Evolutionary conservation across 2,113 vertebrate genomes (phyloP), one percentile per base, ranked within the genome.

Genomic region (Petromus typicus): DNA sequence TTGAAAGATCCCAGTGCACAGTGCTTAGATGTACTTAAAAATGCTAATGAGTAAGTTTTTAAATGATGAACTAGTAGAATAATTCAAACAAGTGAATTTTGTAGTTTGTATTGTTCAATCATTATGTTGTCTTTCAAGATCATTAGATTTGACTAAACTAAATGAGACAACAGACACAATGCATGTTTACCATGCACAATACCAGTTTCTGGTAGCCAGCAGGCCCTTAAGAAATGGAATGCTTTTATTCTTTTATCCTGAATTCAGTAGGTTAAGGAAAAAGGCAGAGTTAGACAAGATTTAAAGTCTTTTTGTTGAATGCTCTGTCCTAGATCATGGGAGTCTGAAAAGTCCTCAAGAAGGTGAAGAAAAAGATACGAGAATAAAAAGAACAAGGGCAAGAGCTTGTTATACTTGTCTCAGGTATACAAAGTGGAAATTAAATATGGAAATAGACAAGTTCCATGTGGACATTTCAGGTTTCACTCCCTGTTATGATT

Each of bases 221-320:
- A 75, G 73, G 43, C 43, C 14, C 23, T 56, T 95, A 79, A 79
- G 69, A 79, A 83, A 43, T 14, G 32, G 22, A 48, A 1, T 83
- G 23, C 63, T 64, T 86, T 89, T 48, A 4, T 5, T 12, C 9
- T 90, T 76, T 57, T 95, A 87, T 96, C 32, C 51, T 86, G 48
- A 80, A 45, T 86, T 93, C 7, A 91, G 7, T 40, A 43, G 85
- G 43, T 93, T 67, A 92, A 95, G 90, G 78, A 89, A 71, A 94
- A 73, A 75, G 79, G 67, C 34, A 63, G 25, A 83, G 27, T 56
- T 86, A 84, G 90, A 75, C 71, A 89, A 86, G 43, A 90, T 82
- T 43, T 86, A 82, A 90, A 83, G 2, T 83, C 61, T 95, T 22
- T n/a, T 43, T 67, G 37, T 56, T 27, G 34, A 61, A 18, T 87